phyloP scores from a whole-genome alignment of 2,888 invertebrate species.

The Amphiduros pacificus region DNA sequence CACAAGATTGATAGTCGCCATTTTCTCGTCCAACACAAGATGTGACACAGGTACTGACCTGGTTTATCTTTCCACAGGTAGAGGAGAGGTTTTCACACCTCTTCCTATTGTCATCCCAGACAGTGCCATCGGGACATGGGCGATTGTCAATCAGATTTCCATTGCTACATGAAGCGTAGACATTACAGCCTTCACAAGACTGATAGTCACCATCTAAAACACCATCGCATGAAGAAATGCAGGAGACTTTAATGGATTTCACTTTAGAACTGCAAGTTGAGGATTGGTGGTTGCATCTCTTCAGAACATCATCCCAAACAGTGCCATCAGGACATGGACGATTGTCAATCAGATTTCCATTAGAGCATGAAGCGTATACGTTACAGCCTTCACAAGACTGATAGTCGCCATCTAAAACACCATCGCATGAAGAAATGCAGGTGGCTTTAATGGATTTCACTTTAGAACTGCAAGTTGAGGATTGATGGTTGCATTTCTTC shows the following conservation, averaged over 20 bases:
- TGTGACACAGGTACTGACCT: too few relatives aligned
- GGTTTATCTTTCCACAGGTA: constrained; percentile 34
- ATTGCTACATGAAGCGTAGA: constrained; percentile 19
- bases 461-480: neutral
- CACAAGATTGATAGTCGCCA: too few relatives aligned
- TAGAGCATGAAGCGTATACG: constrained; percentile 35
- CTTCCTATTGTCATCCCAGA: constrained; percentile 27
- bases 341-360: constrained; percentile 29
- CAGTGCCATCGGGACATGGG: constrained; percentile 2
- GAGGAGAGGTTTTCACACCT: constrained; percentile 34
- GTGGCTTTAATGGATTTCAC: too few relatives aligned
- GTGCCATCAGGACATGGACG: constrained; percentile 6
- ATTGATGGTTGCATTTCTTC: constrained; percentile 29
- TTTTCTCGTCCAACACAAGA: too few relatives aligned
- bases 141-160: constrained; percentile 8
- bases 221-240: constrained; percentile 3
- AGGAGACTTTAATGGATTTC: too few relatives aligned
- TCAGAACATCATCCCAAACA: constrained; percentile 5
- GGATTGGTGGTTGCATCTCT: constrained; percentile 4
- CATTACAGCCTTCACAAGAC: constrained; percentile 35
- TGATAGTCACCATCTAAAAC: constrained; percentile 19
- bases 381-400: constrained; percentile 36
- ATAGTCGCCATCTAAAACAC: constrained; percentile 33
- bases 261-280: too few relatives aligned
- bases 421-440: constrained; percentile 28